Conservation (phyloP, 2,888 invertebrate species). For the Atethmia centrago region DNA sequence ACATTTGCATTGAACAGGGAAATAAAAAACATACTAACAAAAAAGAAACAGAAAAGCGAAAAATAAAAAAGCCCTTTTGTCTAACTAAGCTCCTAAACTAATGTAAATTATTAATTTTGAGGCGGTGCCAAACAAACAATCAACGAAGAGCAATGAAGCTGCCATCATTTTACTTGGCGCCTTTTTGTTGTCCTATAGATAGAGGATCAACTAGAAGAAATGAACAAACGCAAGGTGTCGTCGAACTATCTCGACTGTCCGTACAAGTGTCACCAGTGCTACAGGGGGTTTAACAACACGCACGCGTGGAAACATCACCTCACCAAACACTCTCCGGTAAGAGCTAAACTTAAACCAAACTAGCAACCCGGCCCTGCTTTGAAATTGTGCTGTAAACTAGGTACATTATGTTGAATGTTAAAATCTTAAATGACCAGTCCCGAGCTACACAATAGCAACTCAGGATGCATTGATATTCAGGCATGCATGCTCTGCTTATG, state of each 20-base stretch:
- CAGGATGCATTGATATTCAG: not conserved
- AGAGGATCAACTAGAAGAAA: conserved; percentile 83
- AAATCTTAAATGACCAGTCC: not conserved
- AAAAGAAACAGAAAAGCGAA: too few species aligned
- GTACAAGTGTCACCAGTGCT: conserved; percentile 84
- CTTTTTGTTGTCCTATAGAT: conserved; percentile 66
- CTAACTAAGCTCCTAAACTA: too few species aligned
- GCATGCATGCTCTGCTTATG: too few species aligned
- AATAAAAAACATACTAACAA: too few species aligned
- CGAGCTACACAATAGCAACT: not conserved
- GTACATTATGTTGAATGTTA: too few species aligned
- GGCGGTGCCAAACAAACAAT: too few species aligned
- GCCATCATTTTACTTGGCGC: too few species aligned
- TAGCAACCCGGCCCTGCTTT: not conserved
- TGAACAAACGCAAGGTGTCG: conserved; percentile 78
- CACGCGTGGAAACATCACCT: conserved; percentile 84
- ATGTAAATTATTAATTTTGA: too few species aligned
- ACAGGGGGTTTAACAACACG: conserved; percentile 84
- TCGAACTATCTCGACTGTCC: conserved; percentile 83
- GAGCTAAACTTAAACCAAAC: conserved; percentile 23
- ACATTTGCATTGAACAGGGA: too few species aligned
- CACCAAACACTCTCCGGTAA: conserved; percentile 82
- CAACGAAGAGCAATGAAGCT: too few species aligned
- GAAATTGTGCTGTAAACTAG: too few species aligned
- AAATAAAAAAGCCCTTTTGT: too few species aligned